Conservation (phyloP, 92 coral and sea anemone species). For the Epizoanthus illoricatus region DNA sequence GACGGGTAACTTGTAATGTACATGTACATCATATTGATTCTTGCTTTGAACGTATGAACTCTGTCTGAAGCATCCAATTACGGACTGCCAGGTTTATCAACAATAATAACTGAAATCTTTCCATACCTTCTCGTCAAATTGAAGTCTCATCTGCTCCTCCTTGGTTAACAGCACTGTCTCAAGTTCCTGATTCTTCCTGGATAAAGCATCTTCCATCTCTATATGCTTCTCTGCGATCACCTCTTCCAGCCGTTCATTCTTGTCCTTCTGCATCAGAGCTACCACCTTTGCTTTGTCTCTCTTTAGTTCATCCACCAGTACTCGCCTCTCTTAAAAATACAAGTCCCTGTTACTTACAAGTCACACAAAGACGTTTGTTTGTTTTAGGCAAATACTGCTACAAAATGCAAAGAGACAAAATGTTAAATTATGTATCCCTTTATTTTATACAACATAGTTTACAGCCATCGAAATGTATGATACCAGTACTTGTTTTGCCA, state of each 20-base stretch:
- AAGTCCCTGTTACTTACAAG: no score
- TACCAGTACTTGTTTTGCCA: no score
- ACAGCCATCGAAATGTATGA: no score
- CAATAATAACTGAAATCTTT: neutral
- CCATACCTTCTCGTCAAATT: conserved; percentile 81
- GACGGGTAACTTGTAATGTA: no score
- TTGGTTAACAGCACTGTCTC: conserved; percentile 70
- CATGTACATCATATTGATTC: no score
- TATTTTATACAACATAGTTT: no score
- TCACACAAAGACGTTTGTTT: no score
- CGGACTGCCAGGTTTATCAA: neutral
- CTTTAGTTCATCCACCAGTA: conserved; percentile 84
- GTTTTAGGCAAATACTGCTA: no score
- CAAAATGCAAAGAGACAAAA: no score
- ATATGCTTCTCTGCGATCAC: conserved; percentile 74
- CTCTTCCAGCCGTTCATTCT: conserved; percentile 72
- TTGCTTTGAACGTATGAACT: no score
- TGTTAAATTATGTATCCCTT: no score
- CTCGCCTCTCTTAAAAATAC: conserved; percentile 56
- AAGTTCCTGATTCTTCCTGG: conserved; percentile 71
- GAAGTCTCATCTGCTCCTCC: conserved; percentile 80
- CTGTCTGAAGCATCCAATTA: neutral
- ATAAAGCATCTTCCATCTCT: conserved; percentile 76
- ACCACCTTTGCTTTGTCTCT: conserved; percentile 95
- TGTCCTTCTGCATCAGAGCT: conserved; percentile 92